phyloP scores from a whole-genome alignment of 2,888 invertebrate genomes.

The Polyommatus iphigenia region DNA sequence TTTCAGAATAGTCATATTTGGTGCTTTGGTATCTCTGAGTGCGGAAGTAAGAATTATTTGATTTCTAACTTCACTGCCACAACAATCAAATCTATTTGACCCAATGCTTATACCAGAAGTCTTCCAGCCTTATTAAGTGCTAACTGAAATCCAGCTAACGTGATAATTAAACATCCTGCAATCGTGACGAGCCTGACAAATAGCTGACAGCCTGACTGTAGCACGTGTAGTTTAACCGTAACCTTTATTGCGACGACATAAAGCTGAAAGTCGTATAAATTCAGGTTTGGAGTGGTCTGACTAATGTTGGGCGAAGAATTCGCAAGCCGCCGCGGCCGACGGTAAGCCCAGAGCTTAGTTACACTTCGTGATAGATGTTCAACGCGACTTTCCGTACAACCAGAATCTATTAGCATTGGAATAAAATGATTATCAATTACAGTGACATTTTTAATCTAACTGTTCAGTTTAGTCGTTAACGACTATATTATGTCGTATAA shows the following conservation, averaged over 20 bases:
- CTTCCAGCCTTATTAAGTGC: not conserved
- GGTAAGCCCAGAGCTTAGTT: not conserved
- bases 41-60: no score
- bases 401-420: not conserved
- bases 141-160: not conserved
- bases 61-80: no score
- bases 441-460: no score
- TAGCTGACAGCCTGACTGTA: not conserved
- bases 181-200: slow-evolving; percentile 9
- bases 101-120: no score
- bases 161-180: slow-evolving; percentile 4
- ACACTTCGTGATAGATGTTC: not conserved
- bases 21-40: no score
- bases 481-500: no score
- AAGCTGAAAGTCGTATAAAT: not conserved
- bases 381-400: not conserved
- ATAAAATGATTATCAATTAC: not conserved
- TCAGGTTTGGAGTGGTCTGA: not conserved
- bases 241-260: not conserved
- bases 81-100: no score
- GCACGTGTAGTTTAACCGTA: not conserved
- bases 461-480: no score
- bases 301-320: not conserved
- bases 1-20: no score
- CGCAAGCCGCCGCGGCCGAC: not conserved